Conservation (phyloP, 2,113 vertebrate genomes). For the Nipponia nippon region DNA sequence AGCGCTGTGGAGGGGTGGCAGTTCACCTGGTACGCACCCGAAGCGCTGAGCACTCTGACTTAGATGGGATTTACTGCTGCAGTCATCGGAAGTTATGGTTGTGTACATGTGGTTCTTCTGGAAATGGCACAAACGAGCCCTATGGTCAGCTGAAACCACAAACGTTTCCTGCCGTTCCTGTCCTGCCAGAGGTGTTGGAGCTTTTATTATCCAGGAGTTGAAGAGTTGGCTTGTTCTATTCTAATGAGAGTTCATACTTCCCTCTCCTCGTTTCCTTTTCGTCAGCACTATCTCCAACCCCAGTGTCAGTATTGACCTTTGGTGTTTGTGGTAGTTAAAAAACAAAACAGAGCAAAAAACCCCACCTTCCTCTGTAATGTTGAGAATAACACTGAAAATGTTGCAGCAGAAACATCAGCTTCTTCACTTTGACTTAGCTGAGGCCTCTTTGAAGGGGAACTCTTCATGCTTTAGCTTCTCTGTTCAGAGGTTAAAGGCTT, state of each 20-base stretch:
- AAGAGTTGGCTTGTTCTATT: not conserved
- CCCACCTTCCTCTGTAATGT: not conserved
- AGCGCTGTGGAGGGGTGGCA: rapidly evolving
- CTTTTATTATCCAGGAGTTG: not conserved
- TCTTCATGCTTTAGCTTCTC: not conserved
- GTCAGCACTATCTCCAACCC: not conserved
- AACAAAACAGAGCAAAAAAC: not conserved
- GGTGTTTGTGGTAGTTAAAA: not conserved
- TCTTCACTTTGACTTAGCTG: not conserved
- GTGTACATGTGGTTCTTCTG: not conserved
- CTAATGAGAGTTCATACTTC: not conserved
- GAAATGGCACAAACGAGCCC: rapidly evolving
- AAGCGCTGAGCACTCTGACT: rapidly evolving
- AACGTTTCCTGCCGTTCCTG: not conserved
- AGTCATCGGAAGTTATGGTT: rapidly evolving
- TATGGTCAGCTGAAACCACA: not conserved
- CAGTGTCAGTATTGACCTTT: not conserved
- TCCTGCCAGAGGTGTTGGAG: not conserved
- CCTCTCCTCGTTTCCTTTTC: not conserved
- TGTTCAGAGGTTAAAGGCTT: not conserved
- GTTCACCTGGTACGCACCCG: rapidly evolving
- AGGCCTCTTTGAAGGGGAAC: slow-evolving; percentile 29
- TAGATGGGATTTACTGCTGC: not conserved
- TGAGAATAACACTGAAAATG: slow-evolving; percentile 35
- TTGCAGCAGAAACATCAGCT: not conserved